phyloP scores from a whole-genome alignment of 64 coral and sea anemone species.

The Trachythela sp. region DNA sequence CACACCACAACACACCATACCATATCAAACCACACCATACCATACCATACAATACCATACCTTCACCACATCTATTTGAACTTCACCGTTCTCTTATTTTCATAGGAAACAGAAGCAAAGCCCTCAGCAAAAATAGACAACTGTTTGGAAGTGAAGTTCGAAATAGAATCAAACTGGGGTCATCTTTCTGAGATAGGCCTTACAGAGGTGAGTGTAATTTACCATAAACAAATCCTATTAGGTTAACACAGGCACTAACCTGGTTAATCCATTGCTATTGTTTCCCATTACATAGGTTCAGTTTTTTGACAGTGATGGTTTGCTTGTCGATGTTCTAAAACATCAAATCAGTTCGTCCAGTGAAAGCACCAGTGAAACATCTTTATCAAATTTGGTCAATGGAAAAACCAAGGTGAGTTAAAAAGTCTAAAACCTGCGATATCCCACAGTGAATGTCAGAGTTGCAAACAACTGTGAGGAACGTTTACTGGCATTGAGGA shows the following conservation, averaged over 20 bases:
- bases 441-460: no score
- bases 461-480: no score
- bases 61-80: background rate
- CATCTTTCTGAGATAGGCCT: no score
- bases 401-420: background rate
- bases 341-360: background rate
- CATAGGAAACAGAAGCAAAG: no score
- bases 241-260: background rate
- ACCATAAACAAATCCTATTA: background rate
- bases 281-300: background rate
- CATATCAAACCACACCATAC: background rate
- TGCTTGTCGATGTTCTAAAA: background rate
- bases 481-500: no score
- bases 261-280: background rate
- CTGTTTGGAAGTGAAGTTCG: no score
- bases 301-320: background rate
- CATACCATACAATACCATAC: background rate
- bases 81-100: background rate
- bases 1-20: no score
- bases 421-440: background rate
- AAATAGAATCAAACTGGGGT: no score
- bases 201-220: no score
- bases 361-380: background rate
- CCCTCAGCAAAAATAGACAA: no score
- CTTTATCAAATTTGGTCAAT: background rate